Evolutionary conservation across 2,113 vertebrate species (phyloP).

Genomic region (Myotis lucifugus): DNA sequence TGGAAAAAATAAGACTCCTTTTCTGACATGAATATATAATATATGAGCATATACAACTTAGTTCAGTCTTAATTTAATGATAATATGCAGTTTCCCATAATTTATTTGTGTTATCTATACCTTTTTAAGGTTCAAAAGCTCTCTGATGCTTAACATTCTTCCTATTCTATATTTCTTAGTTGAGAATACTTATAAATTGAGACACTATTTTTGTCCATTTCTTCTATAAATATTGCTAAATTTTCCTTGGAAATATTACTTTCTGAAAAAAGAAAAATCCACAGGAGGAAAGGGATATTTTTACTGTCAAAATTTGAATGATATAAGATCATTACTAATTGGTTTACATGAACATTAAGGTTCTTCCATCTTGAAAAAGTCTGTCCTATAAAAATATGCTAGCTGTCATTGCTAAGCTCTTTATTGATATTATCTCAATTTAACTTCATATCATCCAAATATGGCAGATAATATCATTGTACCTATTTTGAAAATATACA

Average conservation of each 20-base stretch:
- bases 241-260: neutral
- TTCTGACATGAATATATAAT: constrained; percentile 41
- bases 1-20: constrained; percentile 29
- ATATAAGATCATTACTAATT: neutral
- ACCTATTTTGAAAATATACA: constrained; percentile 7
- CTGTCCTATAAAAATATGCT: neutral
- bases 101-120: neutral
- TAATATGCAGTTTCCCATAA: neutral
- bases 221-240: neutral
- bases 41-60: constrained; percentile 19
- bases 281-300: neutral
- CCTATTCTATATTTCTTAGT: neutral
- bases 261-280: constrained; percentile 9
- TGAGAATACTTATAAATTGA: neutral
- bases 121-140: constrained; percentile 1
- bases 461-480: neutral
- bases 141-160: neutral
- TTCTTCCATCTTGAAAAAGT: neutral
- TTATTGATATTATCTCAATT: neutral
- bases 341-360: neutral
- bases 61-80: constrained; percentile 33
- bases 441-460: neutral
- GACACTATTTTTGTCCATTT: neutral
- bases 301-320: constrained; percentile 21
- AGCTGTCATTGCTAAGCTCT: neutral